phyloP scores from a whole-genome alignment of 2,113 vertebrate species.

The Aphelocoma coerulescens region DNA sequence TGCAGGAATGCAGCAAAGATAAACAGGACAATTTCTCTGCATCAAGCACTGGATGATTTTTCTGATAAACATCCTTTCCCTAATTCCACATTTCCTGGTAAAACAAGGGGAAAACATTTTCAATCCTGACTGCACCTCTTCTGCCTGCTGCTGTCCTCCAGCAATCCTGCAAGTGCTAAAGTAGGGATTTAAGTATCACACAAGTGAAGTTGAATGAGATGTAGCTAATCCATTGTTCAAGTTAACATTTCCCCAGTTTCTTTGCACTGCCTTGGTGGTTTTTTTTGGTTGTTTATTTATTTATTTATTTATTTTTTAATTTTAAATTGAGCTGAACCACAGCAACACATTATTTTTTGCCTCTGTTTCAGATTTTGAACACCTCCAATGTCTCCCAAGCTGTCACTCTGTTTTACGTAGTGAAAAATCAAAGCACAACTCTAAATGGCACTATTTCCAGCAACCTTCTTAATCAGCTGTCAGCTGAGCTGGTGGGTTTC shows the following conservation, averaged over 20 bases:
- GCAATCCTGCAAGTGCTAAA: not conserved
- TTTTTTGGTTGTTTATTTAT: not conserved
- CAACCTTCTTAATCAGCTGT: constrained; percentile 91
- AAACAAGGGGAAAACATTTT: not conserved
- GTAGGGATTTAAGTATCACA: not conserved
- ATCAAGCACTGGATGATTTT: not conserved
- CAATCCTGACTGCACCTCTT: not conserved
- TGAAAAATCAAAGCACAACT: constrained; percentile 84
- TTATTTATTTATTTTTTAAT: too few species aligned
- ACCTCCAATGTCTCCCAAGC: constrained; percentile 83
- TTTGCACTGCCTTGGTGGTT: not conserved
- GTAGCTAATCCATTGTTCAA: not conserved
- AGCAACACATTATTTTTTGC: not conserved
- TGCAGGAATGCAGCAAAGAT: not conserved
- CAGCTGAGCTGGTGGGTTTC: constrained; percentile 96
- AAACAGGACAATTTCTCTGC: not conserved
- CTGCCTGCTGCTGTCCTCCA: not conserved
- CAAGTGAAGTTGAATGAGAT: not conserved
- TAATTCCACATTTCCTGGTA: not conserved
- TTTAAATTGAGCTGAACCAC: not conserved
- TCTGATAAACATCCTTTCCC: not conserved
- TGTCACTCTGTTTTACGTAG: constrained; percentile 90
- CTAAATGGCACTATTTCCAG: constrained; percentile 91
- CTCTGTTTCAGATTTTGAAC: constrained; percentile 84
- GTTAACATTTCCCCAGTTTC: not conserved